Conservation (phyloP, 2,113 vertebrate species). For the Paedocypris sp. region DNA sequence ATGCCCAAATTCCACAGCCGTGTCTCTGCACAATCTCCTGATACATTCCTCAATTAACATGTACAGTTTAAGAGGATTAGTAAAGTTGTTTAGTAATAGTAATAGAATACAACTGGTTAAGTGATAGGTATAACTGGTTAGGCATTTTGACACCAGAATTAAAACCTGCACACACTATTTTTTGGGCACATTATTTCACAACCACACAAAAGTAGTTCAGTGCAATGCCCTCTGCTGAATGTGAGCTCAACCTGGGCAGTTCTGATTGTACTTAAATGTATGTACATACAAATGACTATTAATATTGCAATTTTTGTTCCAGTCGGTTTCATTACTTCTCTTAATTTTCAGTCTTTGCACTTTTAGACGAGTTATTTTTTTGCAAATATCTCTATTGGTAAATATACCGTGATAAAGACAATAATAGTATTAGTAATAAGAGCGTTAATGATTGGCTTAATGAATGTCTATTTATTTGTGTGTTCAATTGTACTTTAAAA, state of each 20-base stretch:
- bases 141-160: slow-evolving; percentile 17
- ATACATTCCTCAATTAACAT: slow-evolving; percentile 23
- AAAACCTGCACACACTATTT: background rate
- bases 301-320: slow-evolving; percentile 46
- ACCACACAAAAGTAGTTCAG: slow-evolving; percentile 3
- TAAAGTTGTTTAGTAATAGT: slow-evolving; percentile 20
- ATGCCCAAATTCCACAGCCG: background rate
- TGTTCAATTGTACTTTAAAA: slow-evolving; percentile 65
- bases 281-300: slow-evolving; percentile 61
- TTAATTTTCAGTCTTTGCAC: slow-evolving; percentile 46
- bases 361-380: slow-evolving; percentile 36
- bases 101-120: slow-evolving; percentile 19
- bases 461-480: slow-evolving; percentile 67
- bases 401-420: slow-evolving; percentile 42
- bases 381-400: slow-evolving; percentile 22
- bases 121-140: slow-evolving; percentile 1
- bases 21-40: slow-evolving; percentile 16
- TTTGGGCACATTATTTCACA: background rate
- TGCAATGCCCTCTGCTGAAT: slow-evolving; percentile 48
- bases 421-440: slow-evolving; percentile 55
- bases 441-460: slow-evolving; percentile 61
- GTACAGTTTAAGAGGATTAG: slow-evolving; percentile 16
- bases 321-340: slow-evolving; percentile 47
- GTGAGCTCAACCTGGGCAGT: slow-evolving; percentile 68
- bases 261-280: slow-evolving; percentile 69